Evolutionary conservation across 2,113 vertebrate genomes (phyloP), one percentile per base, ranked within the genome.

Genomic region (Ameiurus melas): DNA sequence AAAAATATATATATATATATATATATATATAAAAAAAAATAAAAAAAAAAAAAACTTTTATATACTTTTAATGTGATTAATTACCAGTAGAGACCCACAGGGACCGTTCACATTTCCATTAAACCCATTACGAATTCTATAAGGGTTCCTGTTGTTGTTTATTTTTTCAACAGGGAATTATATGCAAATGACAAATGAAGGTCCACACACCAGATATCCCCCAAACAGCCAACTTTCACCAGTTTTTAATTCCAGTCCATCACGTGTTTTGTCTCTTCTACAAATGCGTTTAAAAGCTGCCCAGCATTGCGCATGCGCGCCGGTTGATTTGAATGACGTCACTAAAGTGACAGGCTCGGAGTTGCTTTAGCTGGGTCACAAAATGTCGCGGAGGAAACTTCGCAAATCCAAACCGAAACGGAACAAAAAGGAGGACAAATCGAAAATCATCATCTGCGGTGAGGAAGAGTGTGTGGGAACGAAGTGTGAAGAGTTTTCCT

Each of bases 371-470:
- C 10, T 82, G 8, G 64, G 0, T 53, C 8, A 17, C 0, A 60
- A 73, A 36, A 92, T 93, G 91, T 19, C 86, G 14, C 85, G 5
- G 39, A 22, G 51, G 73, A 88, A 89, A 84, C 58, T 84, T 30
- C 62, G 53, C 12, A 87, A 70, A 73, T 80, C 33, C 5, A 89
- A 83, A 81, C 82, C 58, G 43, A 87, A 58, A 73, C 55, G 36
- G 3, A 90, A 16, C 10, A 85, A 39, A 64, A 85, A 80, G 16
- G 71, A 88, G 27, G 89, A 90, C 6, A 73, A 66, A 6, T 78
- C 78, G 20, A 85, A 55, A 86, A 86, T 58, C 17, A 66, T 86
- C 22, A 25, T 79, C 30, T 47, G 19, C 13, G 73, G 83, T 12
- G 86, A 89, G 4, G 58, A 47, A 22, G 27, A 64, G 73, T 58